These are phyloP conservation scores for Poeciliopsis turneri DNA, from an alignment of 2,797 vertebrate species.

Conservation along the genomic window DNA sequence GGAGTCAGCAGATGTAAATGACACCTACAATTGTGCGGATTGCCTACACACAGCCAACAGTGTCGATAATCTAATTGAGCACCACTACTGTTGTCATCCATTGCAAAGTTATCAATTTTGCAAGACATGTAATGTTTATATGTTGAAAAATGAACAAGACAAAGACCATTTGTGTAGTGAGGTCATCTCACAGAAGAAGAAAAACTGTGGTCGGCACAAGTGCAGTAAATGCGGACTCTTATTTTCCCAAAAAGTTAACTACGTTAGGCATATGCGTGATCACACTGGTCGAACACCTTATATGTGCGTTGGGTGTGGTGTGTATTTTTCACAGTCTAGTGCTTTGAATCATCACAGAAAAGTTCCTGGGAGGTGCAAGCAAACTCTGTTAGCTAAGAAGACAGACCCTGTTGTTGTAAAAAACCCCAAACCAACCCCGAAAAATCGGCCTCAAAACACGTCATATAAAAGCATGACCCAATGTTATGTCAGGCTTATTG, in stretches of 20 bases:
- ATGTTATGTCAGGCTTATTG: conserved; percentile 80
- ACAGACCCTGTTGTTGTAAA: conserved; percentile 11
- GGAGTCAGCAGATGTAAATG: conserved; percentile 33
- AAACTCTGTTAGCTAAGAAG: background rate
- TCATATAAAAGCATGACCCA: conserved; percentile 31
- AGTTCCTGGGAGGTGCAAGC: conserved; percentile 63
- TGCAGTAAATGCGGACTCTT: conserved; percentile 69
- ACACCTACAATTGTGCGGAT: conserved; percentile 64
- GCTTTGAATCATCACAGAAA: conserved; percentile 64
- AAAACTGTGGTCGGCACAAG: conserved; percentile 13
- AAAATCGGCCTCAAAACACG: conserved; percentile 2
- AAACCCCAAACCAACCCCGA: background rate
- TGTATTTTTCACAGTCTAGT: conserved; percentile 72
- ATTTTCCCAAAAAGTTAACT: conserved; percentile 56
- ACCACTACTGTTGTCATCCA: conserved; percentile 70
- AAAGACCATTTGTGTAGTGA: conserved; percentile 63
- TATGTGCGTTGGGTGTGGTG: conserved; percentile 72
- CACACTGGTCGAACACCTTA: conserved; percentile 76
- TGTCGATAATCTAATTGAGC: conserved; percentile 75
- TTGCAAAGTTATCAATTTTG: conserved; percentile 67
- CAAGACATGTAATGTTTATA: conserved; percentile 65
- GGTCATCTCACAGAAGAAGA: conserved; percentile 18
- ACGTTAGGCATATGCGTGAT: conserved; percentile 69
- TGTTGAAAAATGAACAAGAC: conserved; percentile 44
- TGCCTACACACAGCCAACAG: conserved; percentile 63